These are phyloP conservation scores for Macrophya alboannulata DNA, from an alignment of 2,888 invertebrate genomes.

Conservation along the genomic window DNA sequence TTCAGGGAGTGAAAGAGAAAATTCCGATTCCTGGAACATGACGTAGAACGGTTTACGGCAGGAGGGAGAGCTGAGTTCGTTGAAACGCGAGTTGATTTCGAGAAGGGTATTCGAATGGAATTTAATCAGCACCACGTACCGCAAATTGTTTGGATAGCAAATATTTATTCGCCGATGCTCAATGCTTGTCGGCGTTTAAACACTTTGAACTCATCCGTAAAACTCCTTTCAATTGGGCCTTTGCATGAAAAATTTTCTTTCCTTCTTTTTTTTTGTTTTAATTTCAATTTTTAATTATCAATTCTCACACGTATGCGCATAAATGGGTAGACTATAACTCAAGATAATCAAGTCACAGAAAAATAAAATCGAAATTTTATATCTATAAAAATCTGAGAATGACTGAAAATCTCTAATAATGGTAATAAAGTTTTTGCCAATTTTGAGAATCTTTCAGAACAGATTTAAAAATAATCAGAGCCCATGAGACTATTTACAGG, in stretches of 20 bases:
- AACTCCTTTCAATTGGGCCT: constrained; percentile 13
- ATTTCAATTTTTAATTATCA: not conserved
- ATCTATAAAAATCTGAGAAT: too few species aligned
- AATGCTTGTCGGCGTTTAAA: constrained; percentile 29
- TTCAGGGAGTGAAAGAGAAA: not conserved
- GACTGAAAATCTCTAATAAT: too few species aligned
- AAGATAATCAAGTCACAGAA: not conserved
- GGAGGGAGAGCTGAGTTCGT: not conserved
- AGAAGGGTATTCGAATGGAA: constrained; percentile 68
- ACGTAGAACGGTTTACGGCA: constrained; percentile 1
- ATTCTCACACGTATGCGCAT: not conserved
- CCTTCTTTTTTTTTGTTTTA: not conserved
- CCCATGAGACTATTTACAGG: too few species aligned
- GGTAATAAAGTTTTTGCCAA: too few species aligned
- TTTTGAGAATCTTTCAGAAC: too few species aligned
- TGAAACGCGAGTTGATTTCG: constrained; percentile 39
- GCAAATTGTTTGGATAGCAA: constrained; percentile 60
- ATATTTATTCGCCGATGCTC: constrained; percentile 59
- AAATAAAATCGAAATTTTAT: too few species aligned
- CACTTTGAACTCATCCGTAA: constrained; percentile 38
- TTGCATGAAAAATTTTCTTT: not conserved
- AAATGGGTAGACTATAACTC: not conserved
- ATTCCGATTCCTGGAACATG: constrained; percentile 84
- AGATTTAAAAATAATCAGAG: too few species aligned
- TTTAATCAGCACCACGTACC: constrained; percentile 66